A percentile compares a stretch with the other conserved stretches of the same genome.
Conservation (phyloP, 2,797 vertebrate species). For the Lepus townsendii region DNA sequence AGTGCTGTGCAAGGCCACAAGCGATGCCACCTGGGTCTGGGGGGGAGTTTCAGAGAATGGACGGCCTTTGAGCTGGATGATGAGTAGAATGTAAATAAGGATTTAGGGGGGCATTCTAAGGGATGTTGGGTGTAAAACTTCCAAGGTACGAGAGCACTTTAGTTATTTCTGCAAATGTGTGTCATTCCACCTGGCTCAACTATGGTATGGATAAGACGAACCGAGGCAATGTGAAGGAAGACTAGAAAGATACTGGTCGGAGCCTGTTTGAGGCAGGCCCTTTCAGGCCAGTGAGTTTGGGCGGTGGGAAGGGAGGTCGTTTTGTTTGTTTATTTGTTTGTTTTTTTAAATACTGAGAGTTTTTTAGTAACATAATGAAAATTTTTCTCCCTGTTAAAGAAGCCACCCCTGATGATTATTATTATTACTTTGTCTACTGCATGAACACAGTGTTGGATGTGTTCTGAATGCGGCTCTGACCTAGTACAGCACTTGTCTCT, state of each 20-base stretch:
- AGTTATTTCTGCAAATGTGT: neutral
- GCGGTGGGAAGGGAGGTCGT: neutral
- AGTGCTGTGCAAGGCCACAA: neutral
- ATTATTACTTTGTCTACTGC: neutral
- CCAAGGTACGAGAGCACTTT: slow-evolving; percentile 4
- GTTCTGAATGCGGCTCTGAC: slow-evolving; percentile 19
- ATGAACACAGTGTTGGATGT: neutral
- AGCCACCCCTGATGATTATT: neutral
- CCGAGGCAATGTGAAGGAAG: neutral
- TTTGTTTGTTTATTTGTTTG: neutral
- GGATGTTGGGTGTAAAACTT: slow-evolving; percentile 11
- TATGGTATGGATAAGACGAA: neutral
- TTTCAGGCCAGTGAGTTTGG: neutral
- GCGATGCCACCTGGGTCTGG: neutral
- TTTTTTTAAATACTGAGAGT: slow-evolving; percentile 2
- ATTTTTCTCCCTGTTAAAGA: neutral
- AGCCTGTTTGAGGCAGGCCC: neutral
- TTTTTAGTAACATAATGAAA: neutral
- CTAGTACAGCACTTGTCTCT: neutral
- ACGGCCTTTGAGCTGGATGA: neutral
- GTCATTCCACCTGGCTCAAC: neutral
- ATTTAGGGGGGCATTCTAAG: neutral
- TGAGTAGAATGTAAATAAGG: neutral
- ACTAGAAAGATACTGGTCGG: neutral
- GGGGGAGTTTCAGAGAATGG: neutral